Conservation (phyloP, 2,113 vertebrate genomes). For the Hippolais icterina region DNA sequence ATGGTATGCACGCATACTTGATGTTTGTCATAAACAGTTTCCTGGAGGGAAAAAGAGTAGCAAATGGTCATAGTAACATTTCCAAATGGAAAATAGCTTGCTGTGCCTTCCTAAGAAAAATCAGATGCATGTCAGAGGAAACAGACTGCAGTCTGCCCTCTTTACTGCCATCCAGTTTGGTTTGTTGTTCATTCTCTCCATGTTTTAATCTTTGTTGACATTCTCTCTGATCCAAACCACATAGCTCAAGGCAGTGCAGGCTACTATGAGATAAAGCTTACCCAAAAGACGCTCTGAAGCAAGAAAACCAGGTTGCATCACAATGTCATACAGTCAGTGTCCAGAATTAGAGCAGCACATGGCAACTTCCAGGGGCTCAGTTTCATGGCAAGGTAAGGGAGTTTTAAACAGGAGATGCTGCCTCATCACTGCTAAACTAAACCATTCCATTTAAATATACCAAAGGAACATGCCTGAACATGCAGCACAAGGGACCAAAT, state of each 20-base stretch:
- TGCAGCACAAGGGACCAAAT: neutral
- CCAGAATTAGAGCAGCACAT: conserved; percentile 34
- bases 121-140: neutral
- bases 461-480: neutral
- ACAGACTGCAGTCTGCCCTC: conserved; percentile 4
- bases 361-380: neutral
- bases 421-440: neutral
- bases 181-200: conserved; percentile 22
- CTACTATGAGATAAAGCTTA: conserved; percentile 39
- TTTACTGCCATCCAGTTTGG: neutral
- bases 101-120: conserved; percentile 34
- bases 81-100: conserved; percentile 47
- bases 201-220: conserved; percentile 59
- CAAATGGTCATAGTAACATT: conserved; percentile 16
- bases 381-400: conserved; percentile 15
- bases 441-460: neutral
- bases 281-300: conserved; percentile 31
- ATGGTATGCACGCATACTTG: neutral
- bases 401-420: neutral
- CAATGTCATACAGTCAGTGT: conserved; percentile 13
- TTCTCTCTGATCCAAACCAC: conserved; percentile 41
- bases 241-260: conserved; percentile 40
- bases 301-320: conserved; percentile 38
- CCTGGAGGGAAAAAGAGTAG: neutral
- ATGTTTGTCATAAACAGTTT: conserved; percentile 35